Percentiles rank a stretch among this genome's conserved stretches.
Conservation (phyloP, 2,797 vertebrate genomes). For the Champsocephalus gunnari region DNA sequence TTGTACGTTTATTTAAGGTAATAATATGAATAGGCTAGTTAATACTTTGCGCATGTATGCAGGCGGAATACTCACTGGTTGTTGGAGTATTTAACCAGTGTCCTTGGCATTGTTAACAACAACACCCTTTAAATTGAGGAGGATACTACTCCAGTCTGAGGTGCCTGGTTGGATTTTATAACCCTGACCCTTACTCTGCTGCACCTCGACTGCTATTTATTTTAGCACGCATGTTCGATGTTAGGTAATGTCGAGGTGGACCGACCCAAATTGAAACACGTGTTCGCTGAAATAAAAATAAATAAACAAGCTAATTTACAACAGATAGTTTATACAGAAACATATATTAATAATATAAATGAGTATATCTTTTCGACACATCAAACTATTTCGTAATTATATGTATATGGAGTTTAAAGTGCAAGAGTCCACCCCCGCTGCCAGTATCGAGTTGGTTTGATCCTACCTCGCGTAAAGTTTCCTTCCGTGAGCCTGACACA, state of each 20-base stretch:
- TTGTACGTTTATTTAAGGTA: not conserved
- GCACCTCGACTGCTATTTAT: conserved; percentile 56
- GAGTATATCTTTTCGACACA: rapidly evolving
- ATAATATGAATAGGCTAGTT: not conserved
- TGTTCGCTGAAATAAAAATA: not conserved
- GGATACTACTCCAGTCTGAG: not conserved
- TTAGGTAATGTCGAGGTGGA: conserved; percentile 41
- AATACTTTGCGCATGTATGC: not conserved
- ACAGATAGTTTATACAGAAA: rapidly evolving
- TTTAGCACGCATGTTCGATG: conserved; percentile 8
- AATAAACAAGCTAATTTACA: not conserved
- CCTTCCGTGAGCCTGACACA: conserved; percentile 69
- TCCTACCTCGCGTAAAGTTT: conserved; percentile 73
- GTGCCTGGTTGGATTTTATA: conserved; percentile 64
- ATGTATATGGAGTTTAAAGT: not conserved
- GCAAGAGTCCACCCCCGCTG: conserved; percentile 25
- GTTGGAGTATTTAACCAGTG: conserved; percentile 3
- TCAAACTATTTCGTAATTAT: rapidly evolving
- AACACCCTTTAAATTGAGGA: conserved; percentile 22
- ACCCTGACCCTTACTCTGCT: conserved; percentile 76
- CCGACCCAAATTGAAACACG: conserved; percentile 20
- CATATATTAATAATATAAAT: rapidly evolving
- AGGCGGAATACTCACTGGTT: not conserved
- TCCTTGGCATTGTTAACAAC: conserved; percentile 45
- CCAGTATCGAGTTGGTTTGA: conserved; percentile 48